Conservation (phyloP, 2,888 invertebrate species). For the Tetragnatha montana region DNA sequence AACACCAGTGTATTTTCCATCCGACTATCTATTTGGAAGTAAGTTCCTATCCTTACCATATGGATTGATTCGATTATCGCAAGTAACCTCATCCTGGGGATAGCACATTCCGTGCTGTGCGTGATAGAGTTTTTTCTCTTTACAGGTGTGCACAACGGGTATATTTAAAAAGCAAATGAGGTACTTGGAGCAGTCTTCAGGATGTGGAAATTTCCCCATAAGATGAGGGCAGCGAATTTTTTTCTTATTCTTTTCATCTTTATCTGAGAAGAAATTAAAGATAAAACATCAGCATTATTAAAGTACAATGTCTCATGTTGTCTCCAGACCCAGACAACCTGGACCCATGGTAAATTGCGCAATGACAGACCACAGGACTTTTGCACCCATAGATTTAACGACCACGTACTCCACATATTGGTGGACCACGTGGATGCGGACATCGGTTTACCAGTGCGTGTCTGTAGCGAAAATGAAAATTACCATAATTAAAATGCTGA, state of each 20-base stretch:
- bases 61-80: slow-evolving; percentile 44
- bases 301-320: too few relatives aligned
- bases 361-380: too few relatives aligned
- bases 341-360: too few relatives aligned
- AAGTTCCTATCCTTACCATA: slow-evolving; percentile 23
- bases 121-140: slow-evolving; percentile 34
- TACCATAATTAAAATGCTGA: background rate
- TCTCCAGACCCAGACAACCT: too few relatives aligned
- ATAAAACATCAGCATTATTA: too few relatives aligned
- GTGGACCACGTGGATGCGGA: slow-evolving; percentile 25
- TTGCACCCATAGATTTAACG: too few relatives aligned
- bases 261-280: background rate
- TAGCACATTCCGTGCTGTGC: slow-evolving; percentile 28
- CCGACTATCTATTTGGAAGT: too few relatives aligned
- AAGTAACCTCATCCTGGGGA: slow-evolving; percentile 41
- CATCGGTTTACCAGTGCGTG: slow-evolving; percentile 8
- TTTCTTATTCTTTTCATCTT: slow-evolving; percentile 9
- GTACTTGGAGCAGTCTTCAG: slow-evolving; percentile 52
- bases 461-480: background rate
- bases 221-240: slow-evolving; percentile 46
- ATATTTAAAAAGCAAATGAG: slow-evolving; percentile 58
- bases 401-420: too few relatives aligned
- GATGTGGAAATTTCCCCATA: slow-evolving; percentile 56
- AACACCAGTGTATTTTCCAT: too few relatives aligned
- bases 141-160: slow-evolving; percentile 29